Conservation (phyloP, 2,113 vertebrate species). For the Pelobates fuscus region DNA sequence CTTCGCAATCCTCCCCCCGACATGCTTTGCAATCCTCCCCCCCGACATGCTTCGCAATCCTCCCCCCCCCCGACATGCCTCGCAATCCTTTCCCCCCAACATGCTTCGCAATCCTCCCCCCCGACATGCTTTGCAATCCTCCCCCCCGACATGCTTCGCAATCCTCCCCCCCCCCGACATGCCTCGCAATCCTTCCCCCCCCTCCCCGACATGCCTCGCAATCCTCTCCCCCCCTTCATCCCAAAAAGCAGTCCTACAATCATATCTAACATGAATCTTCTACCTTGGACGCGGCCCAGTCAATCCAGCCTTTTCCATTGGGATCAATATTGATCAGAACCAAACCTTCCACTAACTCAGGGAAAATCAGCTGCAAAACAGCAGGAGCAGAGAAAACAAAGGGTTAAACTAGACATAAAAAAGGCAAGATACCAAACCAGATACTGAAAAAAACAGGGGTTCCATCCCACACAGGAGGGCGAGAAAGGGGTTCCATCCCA, state of each 20-base stretch:
- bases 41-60: not conserved
- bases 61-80: not conserved
- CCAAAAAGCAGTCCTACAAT: no score
- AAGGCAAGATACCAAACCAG: no score
- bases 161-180: not conserved
- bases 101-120: not conserved
- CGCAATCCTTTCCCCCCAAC: no score
- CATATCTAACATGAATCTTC: no score
- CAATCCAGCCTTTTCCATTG: constrained; percentile 96
- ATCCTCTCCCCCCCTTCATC: no score
- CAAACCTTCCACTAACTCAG: constrained; percentile 90
- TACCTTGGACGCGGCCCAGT: constrained; percentile 96
- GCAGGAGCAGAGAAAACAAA: not conserved
- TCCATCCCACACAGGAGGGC: no score
- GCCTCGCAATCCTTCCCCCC: no score
- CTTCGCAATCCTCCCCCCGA: not conserved
- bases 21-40: not conserved
- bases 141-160: not conserved
- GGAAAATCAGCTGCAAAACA: constrained; percentile 84
- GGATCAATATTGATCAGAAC: constrained; percentile 96
- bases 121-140: not conserved
- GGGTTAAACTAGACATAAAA: not conserved
- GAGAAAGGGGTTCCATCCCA: no score
- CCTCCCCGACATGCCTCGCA: no score
- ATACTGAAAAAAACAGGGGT: no score